Percentiles rank a stretch among this genome's conserved stretches.
These are phyloP conservation scores for Petrocephalus schoutedeni DNA, from an alignment of 2,797 vertebrate species.

Conservation along the genomic window DNA sequence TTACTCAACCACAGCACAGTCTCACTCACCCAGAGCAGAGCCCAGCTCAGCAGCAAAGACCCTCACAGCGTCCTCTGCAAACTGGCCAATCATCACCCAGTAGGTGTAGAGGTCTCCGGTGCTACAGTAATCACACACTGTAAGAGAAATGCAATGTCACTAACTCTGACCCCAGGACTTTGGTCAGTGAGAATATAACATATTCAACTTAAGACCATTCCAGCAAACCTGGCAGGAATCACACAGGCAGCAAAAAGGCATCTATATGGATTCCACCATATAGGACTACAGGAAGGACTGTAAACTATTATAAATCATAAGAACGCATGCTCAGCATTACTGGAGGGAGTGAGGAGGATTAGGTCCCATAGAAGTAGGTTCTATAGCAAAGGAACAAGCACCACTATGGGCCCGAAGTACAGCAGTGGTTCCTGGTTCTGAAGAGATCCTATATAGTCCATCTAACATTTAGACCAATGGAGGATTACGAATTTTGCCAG, in stretches of 20 bases:
- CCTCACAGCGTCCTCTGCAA: constrained; percentile 68
- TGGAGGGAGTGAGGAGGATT: background rate
- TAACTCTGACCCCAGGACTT: background rate
- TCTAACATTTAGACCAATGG: background rate
- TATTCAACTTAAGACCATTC: background rate
- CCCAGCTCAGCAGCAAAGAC: constrained; percentile 81
- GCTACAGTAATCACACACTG: constrained; percentile 86
- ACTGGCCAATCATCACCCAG: constrained; percentile 70
- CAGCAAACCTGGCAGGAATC: background rate
- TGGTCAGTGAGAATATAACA: background rate
- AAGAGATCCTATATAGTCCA: background rate
- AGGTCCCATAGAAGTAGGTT: background rate
- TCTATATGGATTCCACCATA: background rate
- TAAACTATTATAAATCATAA: background rate
- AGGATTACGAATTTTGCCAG: background rate
- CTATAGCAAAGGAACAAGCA: background rate
- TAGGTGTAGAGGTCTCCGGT: constrained; percentile 79
- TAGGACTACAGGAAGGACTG: background rate
- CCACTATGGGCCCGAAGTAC: background rate
- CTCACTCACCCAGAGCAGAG: constrained; percentile 75
- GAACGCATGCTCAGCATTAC: background rate
- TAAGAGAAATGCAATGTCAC: constrained; percentile 1
- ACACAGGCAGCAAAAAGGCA: background rate
- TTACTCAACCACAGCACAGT: background rate
- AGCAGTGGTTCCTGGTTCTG: constrained; percentile 4